phyloP scores from a whole-genome alignment of 2,888 invertebrate genomes.

The Chaitophorus viminalis region DNA sequence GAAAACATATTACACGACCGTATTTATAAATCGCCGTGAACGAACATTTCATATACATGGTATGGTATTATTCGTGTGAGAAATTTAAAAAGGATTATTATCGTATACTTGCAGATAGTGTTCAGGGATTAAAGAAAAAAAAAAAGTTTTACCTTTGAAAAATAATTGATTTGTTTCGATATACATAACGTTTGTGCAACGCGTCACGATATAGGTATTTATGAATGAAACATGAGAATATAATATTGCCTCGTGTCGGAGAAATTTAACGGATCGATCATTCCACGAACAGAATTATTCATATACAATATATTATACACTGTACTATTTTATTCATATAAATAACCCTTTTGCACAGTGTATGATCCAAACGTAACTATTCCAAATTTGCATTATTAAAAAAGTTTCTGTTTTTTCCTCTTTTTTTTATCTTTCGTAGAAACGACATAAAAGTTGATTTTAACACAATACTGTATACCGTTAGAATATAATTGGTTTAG shows the following conservation, averaged over 20 bases:
- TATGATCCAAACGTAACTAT: not conserved
- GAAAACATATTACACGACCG: too few species aligned
- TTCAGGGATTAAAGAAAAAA: not conserved
- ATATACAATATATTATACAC: not conserved
- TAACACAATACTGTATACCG: not conserved
- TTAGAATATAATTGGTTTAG: not conserved
- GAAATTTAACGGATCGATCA: constrained; percentile 10
- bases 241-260: not conserved
- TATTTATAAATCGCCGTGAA: not conserved
- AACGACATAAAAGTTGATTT: not conserved
- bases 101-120: too few species aligned
- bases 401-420: not conserved
- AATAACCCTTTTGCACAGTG: not conserved
- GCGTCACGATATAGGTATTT: not conserved
- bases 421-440: too few species aligned
- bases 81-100: not conserved
- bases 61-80: not conserved
- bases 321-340: not conserved
- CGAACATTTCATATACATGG: not conserved
- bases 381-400: not conserved
- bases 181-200: not conserved
- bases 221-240: constrained; percentile 26
- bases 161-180: not conserved
- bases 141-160: not conserved
- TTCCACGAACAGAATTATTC: not conserved